These are phyloP conservation scores for Lucifuga dentata DNA, from an alignment of 2,113 vertebrate genomes.

Conservation along the genomic window DNA sequence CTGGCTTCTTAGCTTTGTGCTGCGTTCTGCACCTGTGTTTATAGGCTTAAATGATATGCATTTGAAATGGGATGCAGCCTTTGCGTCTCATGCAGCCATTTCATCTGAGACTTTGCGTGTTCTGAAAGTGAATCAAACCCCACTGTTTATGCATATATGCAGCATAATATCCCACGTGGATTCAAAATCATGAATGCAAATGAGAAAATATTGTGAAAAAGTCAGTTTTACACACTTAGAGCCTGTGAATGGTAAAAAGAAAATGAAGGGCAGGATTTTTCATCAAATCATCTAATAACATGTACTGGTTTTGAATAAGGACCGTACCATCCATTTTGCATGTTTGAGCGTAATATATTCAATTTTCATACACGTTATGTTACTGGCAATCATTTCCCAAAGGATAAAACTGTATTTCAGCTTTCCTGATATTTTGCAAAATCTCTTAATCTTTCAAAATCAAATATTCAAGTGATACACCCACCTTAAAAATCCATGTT, in stretches of 20 bases:
- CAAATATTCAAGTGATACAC: too few species aligned
- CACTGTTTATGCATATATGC: background rate
- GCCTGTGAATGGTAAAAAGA: background rate
- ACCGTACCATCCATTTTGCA: too few species aligned
- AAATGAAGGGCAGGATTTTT: background rate
- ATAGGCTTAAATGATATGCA: background rate
- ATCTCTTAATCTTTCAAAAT: too few species aligned
- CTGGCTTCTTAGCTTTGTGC: background rate
- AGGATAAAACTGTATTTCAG: too few species aligned
- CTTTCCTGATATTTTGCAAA: too few species aligned
- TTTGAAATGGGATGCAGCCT: conserved; percentile 15
- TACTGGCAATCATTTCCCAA: too few species aligned
- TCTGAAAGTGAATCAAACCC: conserved; percentile 3
- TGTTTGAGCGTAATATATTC: too few species aligned
- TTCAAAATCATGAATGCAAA: conserved; percentile 27
- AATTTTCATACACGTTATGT: too few species aligned
- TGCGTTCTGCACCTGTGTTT: background rate
- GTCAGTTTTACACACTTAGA: background rate
- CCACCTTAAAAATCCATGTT: too few species aligned
- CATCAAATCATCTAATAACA: background rate
- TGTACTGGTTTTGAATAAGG: background rate
- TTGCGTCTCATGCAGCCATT: background rate
- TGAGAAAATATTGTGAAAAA: conserved; percentile 1
- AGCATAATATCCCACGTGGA: conserved; percentile 6
- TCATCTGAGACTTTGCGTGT: background rate